Evolutionary conservation across 2,888 invertebrate genomes (phyloP).

Genomic region (Ptychoptera albimana): DNA sequence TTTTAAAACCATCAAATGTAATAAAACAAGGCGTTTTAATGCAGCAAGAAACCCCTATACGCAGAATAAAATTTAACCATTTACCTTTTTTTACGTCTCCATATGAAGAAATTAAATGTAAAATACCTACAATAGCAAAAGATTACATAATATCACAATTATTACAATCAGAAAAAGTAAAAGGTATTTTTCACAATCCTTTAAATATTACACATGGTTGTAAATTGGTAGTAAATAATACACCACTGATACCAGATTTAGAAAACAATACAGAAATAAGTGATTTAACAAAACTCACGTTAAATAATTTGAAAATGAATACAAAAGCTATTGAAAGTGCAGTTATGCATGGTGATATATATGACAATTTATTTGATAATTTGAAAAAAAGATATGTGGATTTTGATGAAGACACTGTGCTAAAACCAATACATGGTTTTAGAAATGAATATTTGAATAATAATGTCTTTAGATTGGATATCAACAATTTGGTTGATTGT

Average conservation of each 20-base stretch:
- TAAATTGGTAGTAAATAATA: not conserved
- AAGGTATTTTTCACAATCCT: slow-evolving; percentile 15
- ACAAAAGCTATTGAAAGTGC: slow-evolving; percentile 39
- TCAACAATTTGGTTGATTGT: slow-evolving; percentile 29
- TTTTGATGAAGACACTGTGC: slow-evolving; percentile 36
- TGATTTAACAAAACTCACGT: slow-evolving; percentile 25
- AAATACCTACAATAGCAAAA: slow-evolving; percentile 19
- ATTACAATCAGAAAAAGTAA: slow-evolving; percentile 22
- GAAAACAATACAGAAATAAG: slow-evolving; percentile 35
- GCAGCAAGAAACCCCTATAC: slow-evolving; percentile 28
- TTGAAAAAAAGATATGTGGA: slow-evolving; percentile 37
- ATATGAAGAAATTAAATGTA: no score
- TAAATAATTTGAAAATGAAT: slow-evolving; percentile 37
- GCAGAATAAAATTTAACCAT: slow-evolving; percentile 25
- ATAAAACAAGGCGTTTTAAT: slow-evolving; percentile 21
- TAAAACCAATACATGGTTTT: slow-evolving; percentile 40
- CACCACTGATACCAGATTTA: slow-evolving; percentile 33
- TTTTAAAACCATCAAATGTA: slow-evolving; percentile 19
- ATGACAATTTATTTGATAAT: slow-evolving; percentile 39
- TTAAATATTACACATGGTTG: not conserved
- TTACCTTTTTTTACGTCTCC: slow-evolving; percentile 18
- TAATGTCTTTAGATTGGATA: slow-evolving; percentile 38
- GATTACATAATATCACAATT: slow-evolving; percentile 25
- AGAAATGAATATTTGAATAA: slow-evolving; percentile 40
- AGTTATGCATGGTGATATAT: slow-evolving; percentile 39